Conservation (phyloP, 2,113 vertebrate species). For the Microtus montanus region DNA sequence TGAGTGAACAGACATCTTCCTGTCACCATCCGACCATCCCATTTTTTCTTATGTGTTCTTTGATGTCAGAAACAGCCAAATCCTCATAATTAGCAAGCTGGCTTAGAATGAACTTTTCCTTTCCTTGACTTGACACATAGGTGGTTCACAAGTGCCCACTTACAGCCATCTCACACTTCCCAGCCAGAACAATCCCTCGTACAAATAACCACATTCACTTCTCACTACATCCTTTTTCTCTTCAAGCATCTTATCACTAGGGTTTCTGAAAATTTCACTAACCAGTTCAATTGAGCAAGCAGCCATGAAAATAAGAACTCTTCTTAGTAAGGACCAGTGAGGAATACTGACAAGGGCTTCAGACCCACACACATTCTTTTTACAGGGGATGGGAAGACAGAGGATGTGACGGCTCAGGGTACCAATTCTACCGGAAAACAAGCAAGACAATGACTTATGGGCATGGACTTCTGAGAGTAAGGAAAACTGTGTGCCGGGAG, state of each 20-base stretch:
- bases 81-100: not conserved
- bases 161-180: not conserved
- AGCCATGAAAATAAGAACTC: not conserved
- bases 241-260: not conserved
- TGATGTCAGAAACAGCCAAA: conserved; percentile 8
- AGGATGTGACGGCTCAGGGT: not conserved
- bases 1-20: not conserved
- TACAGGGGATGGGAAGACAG: not conserved
- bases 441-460: not conserved
- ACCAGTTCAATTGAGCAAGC: not conserved
- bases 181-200: not conserved
- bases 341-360: conserved; percentile 18
- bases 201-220: not conserved
- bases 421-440: not conserved
- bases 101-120: conserved; percentile 25
- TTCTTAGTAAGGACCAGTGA: not conserved
- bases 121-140: conserved; percentile 9
- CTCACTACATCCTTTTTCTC: not conserved
- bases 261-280: conserved; percentile 13
- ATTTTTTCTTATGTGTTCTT: not conserved
- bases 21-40: not conserved
- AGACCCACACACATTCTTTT: not conserved
- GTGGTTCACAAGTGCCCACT: not conserved
- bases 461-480: not conserved
- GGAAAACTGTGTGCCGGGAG: not conserved